Evolutionary conservation across 1,140 invertebrate genomes (phyloP), one percentile per base, ranked within the genome.

Genomic region (Mya arenaria): DNA sequence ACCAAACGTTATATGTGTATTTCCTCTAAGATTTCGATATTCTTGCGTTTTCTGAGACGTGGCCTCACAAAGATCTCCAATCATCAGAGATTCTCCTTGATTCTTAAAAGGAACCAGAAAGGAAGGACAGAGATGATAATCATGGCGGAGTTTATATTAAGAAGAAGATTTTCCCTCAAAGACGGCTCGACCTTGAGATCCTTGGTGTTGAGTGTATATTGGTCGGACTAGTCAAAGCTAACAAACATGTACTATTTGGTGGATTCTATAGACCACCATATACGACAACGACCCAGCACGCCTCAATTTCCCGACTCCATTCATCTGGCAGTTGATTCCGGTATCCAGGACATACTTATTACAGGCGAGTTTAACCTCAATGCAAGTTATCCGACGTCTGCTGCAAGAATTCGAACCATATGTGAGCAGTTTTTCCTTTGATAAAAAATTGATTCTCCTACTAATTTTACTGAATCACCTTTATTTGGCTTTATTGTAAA

Each of bases 191-290:
- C 52, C 25, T 69, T 15, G 66, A 69, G 32, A 44, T 32, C 19
- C 39, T 3, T 1, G 66, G 41, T 28, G 23, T 28, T 4, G 37
- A 44, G 25, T 69, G 39, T 52, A 52, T 69, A 8, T 48, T 37
- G 44, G 39, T 69, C 32, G 66, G 52, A 48, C 41, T 69, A n/a
- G 10, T 48, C n/a, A 44, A 28, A 17, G 10, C 44, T 19, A 69
- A 3, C 30, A 69, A 28, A 69, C 44, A 44, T 44, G 52, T 48
- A 28, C 44, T 52, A 17, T 69, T 69, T n/a, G 66, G 66, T 13
- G 66, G 44, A 69, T 69, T 69, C 66, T 69, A 69, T 48, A 44
- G 66, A 52, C 66, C 63, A 6, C 66, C 37, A 4, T 28, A 69
- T 32, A 69, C 66, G 32, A 44, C 37, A 6, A 44, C 66, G 32